These are phyloP conservation scores for Dendroctonus ponderosae DNA, from an alignment of 1,140 invertebrate species.

Conservation along the genomic window DNA sequence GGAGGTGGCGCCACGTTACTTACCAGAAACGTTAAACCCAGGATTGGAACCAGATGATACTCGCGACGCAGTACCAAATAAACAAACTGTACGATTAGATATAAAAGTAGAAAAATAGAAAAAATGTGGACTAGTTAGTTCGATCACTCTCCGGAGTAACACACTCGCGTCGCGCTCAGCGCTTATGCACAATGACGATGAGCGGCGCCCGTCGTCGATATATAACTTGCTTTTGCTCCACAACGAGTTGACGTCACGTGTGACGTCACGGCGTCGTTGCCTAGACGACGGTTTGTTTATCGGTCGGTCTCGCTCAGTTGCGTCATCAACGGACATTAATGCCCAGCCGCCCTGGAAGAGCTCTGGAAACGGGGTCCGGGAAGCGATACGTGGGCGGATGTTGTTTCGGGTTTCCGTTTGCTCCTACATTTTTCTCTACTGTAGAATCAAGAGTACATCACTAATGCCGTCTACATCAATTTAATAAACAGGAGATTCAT, in stretches of 20 bases:
- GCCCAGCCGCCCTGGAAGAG: slow-evolving; percentile 17
- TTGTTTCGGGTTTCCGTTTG: neutral
- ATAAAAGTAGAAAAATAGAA: slow-evolving; percentile 52
- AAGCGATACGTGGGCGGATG: slow-evolving; percentile 3
- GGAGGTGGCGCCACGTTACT: slow-evolving; percentile 30
- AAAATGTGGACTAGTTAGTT: slow-evolving; percentile 48
- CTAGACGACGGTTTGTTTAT: slow-evolving; percentile 49
- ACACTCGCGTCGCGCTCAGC: slow-evolving; percentile 47
- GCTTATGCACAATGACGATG: slow-evolving; percentile 46
- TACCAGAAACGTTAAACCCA: slow-evolving; percentile 35
- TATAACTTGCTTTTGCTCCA: slow-evolving; percentile 45
- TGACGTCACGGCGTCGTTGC: slow-evolving; percentile 48
- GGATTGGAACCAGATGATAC: slow-evolving; percentile 28
- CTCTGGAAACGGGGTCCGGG: slow-evolving; percentile 4
- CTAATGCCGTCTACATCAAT: no score
- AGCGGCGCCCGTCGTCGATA: slow-evolving; percentile 45
- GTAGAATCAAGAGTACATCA: no score
- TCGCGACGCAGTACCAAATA: slow-evolving; percentile 41
- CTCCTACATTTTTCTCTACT: no score
- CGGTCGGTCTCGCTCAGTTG: slow-evolving; percentile 38
- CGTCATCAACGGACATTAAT: slow-evolving; percentile 38
- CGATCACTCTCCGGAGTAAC: slow-evolving; percentile 42
- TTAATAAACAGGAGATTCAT: no score
- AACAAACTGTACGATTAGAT: slow-evolving; percentile 49
- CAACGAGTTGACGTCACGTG: slow-evolving; percentile 41